Evolutionary conservation across 2,888 invertebrate species (phyloP).

Genomic region (Acanthosoma haemorrhoidale): DNA sequence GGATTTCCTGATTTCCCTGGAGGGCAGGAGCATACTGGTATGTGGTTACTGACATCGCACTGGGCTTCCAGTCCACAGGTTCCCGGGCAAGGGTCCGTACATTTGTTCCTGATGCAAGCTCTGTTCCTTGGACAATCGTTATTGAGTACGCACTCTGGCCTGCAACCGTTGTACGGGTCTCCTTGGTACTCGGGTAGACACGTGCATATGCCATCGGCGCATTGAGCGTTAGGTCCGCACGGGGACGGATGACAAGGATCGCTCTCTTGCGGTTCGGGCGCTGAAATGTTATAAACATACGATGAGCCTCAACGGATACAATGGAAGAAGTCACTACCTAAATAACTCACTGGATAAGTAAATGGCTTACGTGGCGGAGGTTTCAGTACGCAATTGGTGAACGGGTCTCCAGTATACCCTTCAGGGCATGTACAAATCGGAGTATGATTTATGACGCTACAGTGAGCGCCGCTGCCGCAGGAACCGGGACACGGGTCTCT

Average conservation of each 20-base stretch:
- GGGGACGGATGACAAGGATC: constrained; percentile 65
- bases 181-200: constrained; percentile 67
- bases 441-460: constrained; percentile 48
- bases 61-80: constrained; percentile 62
- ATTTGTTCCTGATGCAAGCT: constrained; percentile 64
- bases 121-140: constrained; percentile 50
- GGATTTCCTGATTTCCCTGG: constrained; percentile 63
- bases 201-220: constrained; percentile 67
- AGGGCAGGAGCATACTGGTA: constrained; percentile 66
- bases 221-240: constrained; percentile 72
- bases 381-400: constrained; percentile 56
- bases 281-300: constrained; percentile 21
- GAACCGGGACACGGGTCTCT: constrained; percentile 50
- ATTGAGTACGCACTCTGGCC: constrained; percentile 60
- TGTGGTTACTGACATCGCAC: constrained; percentile 65
- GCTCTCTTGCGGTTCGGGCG: constrained; percentile 49
- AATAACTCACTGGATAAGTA: not conserved
- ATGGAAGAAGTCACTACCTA: not conserved
- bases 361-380: constrained; percentile 32
- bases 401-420: constrained; percentile 69
- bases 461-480: constrained; percentile 50
- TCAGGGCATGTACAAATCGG: constrained; percentile 53
- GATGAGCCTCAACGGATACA: not conserved
- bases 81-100: constrained; percentile 63
- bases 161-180: constrained; percentile 64